These are phyloP conservation scores for Sander lucioperca DNA, from an alignment of 2,113 vertebrate species.

Conservation along the genomic window DNA sequence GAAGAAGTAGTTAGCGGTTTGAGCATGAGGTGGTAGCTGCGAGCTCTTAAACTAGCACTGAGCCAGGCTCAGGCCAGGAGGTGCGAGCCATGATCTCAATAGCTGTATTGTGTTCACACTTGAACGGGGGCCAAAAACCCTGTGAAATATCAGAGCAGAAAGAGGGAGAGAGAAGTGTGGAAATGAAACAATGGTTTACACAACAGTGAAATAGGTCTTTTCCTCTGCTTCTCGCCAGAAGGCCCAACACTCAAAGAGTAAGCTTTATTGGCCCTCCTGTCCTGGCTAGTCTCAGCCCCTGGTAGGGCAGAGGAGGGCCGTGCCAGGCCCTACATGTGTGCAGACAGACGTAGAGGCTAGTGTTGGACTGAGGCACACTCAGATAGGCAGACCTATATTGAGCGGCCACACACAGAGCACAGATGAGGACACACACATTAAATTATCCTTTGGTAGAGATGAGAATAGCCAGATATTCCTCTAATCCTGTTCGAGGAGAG, in stretches of 20 bases:
- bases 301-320: constrained; percentile 41
- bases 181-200: constrained; percentile 86
- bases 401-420: constrained; percentile 52
- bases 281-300: constrained; percentile 72
- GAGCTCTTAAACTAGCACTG: constrained; percentile 61
- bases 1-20: constrained; percentile 31
- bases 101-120: constrained; percentile 84
- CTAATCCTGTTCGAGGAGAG: constrained; percentile 64
- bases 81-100: constrained; percentile 79
- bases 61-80: constrained; percentile 63
- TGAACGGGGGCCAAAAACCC: constrained; percentile 79
- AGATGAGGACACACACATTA: constrained; percentile 54
- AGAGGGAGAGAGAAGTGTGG: constrained; percentile 74
- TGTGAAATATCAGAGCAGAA: constrained; percentile 80
- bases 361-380: constrained; percentile 21
- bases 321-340: constrained; percentile 19
- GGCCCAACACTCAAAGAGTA: constrained; percentile 60
- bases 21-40: constrained; percentile 60
- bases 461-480: constrained; percentile 73
- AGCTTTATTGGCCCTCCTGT: constrained; percentile 71
- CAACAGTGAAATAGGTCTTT: constrained; percentile 80
- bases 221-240: constrained; percentile 75
- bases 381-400: constrained; percentile 17
- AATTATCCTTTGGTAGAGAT: constrained; percentile 36
- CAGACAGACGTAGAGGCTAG: constrained; percentile 16